A percentile compares a stretch with the other conserved stretches of the same genome.
These are phyloP conservation scores for Solea senegalensis DNA, from an alignment of 2,113 vertebrate genomes.

Conservation along the genomic window DNA sequence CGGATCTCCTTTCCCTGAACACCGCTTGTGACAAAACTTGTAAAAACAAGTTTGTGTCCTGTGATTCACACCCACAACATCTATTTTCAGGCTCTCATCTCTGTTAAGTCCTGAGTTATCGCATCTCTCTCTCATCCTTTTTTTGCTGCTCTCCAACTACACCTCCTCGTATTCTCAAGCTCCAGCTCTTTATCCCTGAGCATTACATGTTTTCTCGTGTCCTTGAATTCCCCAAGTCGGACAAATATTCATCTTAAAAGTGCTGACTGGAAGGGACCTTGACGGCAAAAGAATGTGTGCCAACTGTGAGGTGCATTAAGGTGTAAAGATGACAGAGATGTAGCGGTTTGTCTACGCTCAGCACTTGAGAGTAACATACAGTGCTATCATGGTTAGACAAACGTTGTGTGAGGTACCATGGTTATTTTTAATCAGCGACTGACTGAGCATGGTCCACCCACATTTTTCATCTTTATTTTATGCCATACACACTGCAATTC, in stretches of 20 bases:
- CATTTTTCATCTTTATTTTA: not conserved
- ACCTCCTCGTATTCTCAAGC: slow-evolving; percentile 8
- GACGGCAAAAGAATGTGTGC: slow-evolving; percentile 5
- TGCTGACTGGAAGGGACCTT: slow-evolving; percentile 56
- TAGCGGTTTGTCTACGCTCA: slow-evolving; percentile 35
- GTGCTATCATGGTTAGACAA: slow-evolving; percentile 10
- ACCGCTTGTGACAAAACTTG: slow-evolving; percentile 35
- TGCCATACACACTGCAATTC: not conserved
- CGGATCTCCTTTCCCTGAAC: slow-evolving; percentile 17
- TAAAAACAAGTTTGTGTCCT: slow-evolving; percentile 45
- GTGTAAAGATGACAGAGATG: slow-evolving; percentile 42
- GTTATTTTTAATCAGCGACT: slow-evolving; percentile 1
- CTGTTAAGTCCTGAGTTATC: not conserved
- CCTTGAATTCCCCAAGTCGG: slow-evolving; percentile 44
- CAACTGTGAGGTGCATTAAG: slow-evolving; percentile 32
- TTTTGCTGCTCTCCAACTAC: not conserved
- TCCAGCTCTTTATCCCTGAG: slow-evolving; percentile 51
- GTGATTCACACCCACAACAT: slow-evolving; percentile 40
- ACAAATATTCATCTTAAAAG: slow-evolving; percentile 49
- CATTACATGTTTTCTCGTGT: slow-evolving; percentile 23
- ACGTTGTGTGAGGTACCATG: slow-evolving; percentile 14
- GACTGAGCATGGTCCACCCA: not conserved
- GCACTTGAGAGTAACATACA: slow-evolving; percentile 32
- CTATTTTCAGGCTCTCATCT: slow-evolving; percentile 9
- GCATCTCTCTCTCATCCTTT: slow-evolving; percentile 1